A percentile compares a stretch with the other conserved stretches of the same genome.
Evolutionary conservation across 2,888 invertebrate genomes (phyloP).

Genomic region (Matsumyia berberina): DNA sequence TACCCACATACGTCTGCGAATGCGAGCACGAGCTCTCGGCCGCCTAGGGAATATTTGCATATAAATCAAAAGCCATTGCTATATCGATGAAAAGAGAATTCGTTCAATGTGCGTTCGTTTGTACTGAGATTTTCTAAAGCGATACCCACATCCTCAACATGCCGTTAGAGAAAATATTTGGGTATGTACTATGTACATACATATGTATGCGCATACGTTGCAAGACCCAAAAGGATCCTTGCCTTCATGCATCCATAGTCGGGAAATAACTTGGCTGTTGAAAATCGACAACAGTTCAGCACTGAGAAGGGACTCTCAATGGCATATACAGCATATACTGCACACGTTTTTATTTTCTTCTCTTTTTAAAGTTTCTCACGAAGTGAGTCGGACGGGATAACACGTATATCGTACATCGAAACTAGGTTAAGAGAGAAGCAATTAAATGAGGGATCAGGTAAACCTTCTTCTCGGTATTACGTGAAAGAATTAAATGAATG

Average conservation of each 20-base stretch:
- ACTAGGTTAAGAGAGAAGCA: slow-evolving; percentile 67
- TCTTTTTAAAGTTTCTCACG: slow-evolving; percentile 28
- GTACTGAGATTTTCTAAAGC: slow-evolving; percentile 50
- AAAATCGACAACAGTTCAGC: slow-evolving; percentile 39
- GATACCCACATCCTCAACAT: slow-evolving; percentile 31
- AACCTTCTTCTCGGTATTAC: slow-evolving; percentile 43
- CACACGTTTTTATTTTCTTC: slow-evolving; percentile 8
- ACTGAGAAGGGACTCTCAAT: background rate
- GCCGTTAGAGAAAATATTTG: slow-evolving; percentile 50
- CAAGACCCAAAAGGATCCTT: slow-evolving; percentile 29
- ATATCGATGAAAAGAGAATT: slow-evolving; percentile 28
- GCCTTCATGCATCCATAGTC: slow-evolving; percentile 53
- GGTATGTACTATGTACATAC: too few species aligned
- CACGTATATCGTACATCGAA: slow-evolving; percentile 40
- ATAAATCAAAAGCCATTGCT: slow-evolving; percentile 72
- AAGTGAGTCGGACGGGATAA: slow-evolving; percentile 47
- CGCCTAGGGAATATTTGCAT: slow-evolving; percentile 67
- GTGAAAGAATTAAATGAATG: slow-evolving; percentile 62
- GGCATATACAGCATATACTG: slow-evolving; percentile 12
- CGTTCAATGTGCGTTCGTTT: slow-evolving; percentile 35
- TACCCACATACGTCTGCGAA: slow-evolving; percentile 3
- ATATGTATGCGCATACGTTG: slow-evolving; percentile 21
- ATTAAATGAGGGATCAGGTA: slow-evolving; percentile 61
- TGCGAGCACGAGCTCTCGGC: slow-evolving; percentile 24
- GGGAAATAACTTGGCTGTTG: slow-evolving; percentile 56